These are phyloP conservation scores for Odiellus spinosus DNA, from an alignment of 2,888 invertebrate species.

Conservation along the genomic window DNA sequence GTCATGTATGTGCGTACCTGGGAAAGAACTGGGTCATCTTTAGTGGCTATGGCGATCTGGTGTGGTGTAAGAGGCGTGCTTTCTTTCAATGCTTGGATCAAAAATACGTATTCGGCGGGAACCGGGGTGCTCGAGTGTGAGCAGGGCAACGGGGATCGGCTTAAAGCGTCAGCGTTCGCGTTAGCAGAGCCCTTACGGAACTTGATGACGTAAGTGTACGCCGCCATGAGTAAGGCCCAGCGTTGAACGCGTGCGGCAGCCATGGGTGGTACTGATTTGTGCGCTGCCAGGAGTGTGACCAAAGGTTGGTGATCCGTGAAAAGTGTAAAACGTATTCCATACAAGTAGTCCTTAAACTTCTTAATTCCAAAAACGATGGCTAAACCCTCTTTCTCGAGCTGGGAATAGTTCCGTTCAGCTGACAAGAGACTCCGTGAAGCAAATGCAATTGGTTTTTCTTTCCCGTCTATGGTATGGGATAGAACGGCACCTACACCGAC, in stretches of 20 bases:
- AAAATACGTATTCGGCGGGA: no score
- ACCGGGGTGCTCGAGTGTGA: no score
- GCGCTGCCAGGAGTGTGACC: slow-evolving; percentile 10
- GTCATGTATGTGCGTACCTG: no score
- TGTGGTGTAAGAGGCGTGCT: no score
- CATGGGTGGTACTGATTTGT: slow-evolving; percentile 18
- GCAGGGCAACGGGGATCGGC: slow-evolving; percentile 19
- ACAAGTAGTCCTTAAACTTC: slow-evolving; percentile 30
- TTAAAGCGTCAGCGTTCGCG: slow-evolving; percentile 26
- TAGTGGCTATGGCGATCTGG: no score
- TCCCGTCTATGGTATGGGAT: slow-evolving; percentile 25
- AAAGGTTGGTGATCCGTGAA: slow-evolving; percentile 31
- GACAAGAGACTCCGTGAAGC: slow-evolving; percentile 18
- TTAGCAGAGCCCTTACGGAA: slow-evolving; percentile 20
- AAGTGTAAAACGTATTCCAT: slow-evolving; percentile 29
- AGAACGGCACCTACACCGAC: slow-evolving; percentile 21
- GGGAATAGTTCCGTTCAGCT: slow-evolving; percentile 10
- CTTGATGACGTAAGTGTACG: slow-evolving; percentile 26
- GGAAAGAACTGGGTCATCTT: no score
- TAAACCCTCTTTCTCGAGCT: slow-evolving; percentile 23
- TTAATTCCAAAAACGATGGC: slow-evolving; percentile 28
- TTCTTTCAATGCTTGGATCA: no score
- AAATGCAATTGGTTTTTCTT: slow-evolving; percentile 26
- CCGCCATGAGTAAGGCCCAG: slow-evolving; percentile 24
- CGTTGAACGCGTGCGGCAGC: slow-evolving; percentile 24